phyloP scores from a whole-genome alignment of 2,113 vertebrate species.

The Hippocampus mohnikei region DNA sequence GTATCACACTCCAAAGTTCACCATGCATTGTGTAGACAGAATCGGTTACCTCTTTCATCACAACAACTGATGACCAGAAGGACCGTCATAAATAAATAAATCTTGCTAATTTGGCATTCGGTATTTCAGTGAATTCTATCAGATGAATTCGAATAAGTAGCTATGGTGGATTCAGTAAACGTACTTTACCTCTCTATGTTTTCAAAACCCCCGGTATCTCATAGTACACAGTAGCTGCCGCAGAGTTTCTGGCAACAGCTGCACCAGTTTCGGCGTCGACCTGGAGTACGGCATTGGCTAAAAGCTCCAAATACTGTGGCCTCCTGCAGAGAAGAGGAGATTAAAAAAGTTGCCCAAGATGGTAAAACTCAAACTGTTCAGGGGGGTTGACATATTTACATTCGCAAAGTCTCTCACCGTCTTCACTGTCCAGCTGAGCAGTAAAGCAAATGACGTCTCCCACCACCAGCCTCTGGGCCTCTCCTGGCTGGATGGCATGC shows the following conservation, averaged over 20 bases:
- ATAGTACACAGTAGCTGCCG: constrained; percentile 83
- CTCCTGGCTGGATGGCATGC: constrained; percentile 79
- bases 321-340: constrained; percentile 62
- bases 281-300: constrained; percentile 74
- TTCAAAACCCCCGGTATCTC: constrained; percentile 82
- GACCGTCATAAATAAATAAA: no score
- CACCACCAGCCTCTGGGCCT: constrained; percentile 68
- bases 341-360: background rate
- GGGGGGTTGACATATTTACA: background rate
- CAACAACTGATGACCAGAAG: no score
- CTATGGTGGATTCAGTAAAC: background rate
- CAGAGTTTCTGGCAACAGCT: constrained; percentile 81
- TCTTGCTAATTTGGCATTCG: background rate
- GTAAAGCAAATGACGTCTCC: constrained; percentile 89
- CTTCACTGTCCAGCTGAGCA: constrained; percentile 65
- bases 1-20: background rate
- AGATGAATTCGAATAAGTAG: background rate
- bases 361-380: background rate
- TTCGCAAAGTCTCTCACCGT: constrained; percentile 71
- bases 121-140: background rate
- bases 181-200: constrained; percentile 84
- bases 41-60: background rate
- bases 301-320: constrained; percentile 82
- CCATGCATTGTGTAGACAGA: constrained; percentile 23
- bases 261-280: constrained; percentile 80